phyloP scores from a whole-genome alignment of 2,888 invertebrate species.

The Yponomeuta malinellus region DNA sequence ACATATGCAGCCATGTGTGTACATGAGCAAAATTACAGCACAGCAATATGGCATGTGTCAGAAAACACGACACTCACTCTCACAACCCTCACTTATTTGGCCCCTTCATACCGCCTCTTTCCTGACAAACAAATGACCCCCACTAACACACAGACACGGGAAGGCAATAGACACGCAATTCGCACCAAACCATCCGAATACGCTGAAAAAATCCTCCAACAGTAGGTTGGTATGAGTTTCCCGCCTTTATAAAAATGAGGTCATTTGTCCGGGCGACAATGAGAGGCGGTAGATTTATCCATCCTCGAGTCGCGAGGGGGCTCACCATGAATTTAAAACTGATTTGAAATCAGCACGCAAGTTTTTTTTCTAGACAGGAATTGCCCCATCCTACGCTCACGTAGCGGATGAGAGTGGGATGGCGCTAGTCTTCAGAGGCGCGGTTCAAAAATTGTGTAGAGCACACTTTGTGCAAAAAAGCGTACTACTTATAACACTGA shows the following conservation, averaged over 20 bases:
- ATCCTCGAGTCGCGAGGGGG: not conserved
- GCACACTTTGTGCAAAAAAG: no score
- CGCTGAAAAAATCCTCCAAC: not conserved
- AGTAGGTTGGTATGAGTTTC: slow-evolving; percentile 8
- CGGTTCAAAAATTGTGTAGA: no score
- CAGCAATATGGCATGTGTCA: not conserved
- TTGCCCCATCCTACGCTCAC: no score
- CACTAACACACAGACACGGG: not conserved
- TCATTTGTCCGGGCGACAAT: slow-evolving; percentile 17
- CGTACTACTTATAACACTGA: no score
- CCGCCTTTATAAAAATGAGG: slow-evolving; percentile 16
- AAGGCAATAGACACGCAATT: slow-evolving; percentile 1
- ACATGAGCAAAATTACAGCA: not conserved
- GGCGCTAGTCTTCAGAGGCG: no score
- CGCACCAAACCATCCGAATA: not conserved
- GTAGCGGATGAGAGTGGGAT: no score
- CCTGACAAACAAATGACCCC: not conserved
- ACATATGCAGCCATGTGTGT: no score
- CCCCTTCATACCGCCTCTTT: not conserved
- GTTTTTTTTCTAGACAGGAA: no score
- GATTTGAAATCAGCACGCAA: not conserved
- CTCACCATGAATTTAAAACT: not conserved
- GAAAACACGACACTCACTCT: not conserved
- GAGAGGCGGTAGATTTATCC: slow-evolving; percentile 18
- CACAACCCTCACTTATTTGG: not conserved